Evolutionary conservation across 2,113 vertebrate genomes (phyloP).

Genomic region (Oriolus oriolus): DNA sequence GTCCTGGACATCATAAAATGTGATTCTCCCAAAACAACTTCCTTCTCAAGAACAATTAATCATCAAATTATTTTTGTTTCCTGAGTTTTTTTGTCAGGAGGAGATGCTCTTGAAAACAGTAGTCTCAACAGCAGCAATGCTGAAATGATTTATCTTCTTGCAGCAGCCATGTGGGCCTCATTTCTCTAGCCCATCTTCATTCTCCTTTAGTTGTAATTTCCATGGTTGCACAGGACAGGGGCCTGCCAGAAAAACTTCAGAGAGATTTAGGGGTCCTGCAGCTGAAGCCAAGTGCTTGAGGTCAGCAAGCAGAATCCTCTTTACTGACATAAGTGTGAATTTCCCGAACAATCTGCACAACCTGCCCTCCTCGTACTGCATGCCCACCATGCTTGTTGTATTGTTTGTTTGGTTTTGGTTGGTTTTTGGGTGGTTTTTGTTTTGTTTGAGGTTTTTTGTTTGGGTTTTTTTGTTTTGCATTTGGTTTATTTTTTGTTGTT

Average conservation of each 20-base stretch:
- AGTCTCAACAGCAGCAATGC: background rate
- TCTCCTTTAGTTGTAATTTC: background rate
- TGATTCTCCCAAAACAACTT: background rate
- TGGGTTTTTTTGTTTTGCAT: background rate
- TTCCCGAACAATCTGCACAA: background rate
- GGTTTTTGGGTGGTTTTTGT: background rate
- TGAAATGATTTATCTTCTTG: background rate
- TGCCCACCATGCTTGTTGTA: too few relatives aligned
- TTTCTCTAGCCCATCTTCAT: background rate
- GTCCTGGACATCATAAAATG: background rate
- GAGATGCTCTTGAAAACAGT: background rate
- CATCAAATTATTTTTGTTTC: background rate
- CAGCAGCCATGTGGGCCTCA: fast-evolving
- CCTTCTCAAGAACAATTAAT: background rate
- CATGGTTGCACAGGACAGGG: background rate
- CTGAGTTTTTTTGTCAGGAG: background rate
- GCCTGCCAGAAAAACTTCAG: background rate
- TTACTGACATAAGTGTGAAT: background rate
- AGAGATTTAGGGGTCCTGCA: background rate
- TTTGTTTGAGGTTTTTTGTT: background rate
- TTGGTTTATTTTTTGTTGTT: background rate
- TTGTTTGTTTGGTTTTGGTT: background rate
- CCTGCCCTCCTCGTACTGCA: background rate
- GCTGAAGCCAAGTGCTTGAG: background rate
- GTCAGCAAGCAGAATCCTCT: background rate